Percentiles rank a stretch among this genome's conserved stretches.
Conservation (phyloP, 1,140 invertebrate species). For the Nasonia giraulti region DNA sequence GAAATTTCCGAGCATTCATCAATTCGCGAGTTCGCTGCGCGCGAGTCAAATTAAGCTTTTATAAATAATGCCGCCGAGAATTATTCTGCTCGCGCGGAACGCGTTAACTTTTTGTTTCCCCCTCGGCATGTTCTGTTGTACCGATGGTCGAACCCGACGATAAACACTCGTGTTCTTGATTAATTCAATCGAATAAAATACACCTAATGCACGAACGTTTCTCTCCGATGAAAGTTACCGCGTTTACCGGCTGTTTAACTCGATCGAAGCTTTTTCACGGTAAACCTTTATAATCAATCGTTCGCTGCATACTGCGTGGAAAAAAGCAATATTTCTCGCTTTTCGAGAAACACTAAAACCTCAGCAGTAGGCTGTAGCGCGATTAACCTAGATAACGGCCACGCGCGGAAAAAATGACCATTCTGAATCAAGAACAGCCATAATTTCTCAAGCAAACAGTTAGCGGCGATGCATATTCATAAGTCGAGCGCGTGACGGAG, state of each 20-base stretch:
- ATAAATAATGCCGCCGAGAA: not conserved
- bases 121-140: too few relatives aligned
- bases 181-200: too few relatives aligned
- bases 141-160: too few relatives aligned
- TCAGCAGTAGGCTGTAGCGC: too few relatives aligned
- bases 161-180: too few relatives aligned
- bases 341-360: too few relatives aligned
- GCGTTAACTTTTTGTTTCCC: too few relatives aligned
- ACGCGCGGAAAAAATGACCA: too few relatives aligned
- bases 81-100: not conserved
- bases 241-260: not conserved
- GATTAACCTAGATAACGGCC: too few relatives aligned
- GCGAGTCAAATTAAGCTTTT: not conserved
- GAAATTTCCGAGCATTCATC: not conserved
- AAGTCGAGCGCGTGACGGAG: not conserved
- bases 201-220: too few relatives aligned
- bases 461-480: conserved; percentile 1
- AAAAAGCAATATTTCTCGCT: too few relatives aligned
- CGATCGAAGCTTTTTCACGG: not conserved
- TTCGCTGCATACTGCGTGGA: not conserved
- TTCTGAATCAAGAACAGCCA: not conserved
- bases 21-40: not conserved
- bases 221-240: too few relatives aligned
- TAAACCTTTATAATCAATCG: not conserved
- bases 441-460: not conserved